A percentile compares a stretch with the other conserved stretches of the same genome.
Evolutionary conservation across 2,113 vertebrate species (phyloP).

Genomic region (Paradisaea rubra): DNA sequence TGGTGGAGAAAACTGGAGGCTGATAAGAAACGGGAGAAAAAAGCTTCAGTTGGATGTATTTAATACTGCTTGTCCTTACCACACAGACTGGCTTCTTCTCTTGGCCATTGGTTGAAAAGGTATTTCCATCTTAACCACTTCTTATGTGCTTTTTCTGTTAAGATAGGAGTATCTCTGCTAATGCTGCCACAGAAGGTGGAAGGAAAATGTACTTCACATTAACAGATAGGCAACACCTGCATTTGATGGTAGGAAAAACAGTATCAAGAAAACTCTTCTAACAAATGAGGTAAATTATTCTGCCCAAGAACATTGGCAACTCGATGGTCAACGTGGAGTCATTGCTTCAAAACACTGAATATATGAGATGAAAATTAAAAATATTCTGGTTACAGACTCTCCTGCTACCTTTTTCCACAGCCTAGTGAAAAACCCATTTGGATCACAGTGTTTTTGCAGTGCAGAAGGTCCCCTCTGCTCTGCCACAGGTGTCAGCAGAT

Average conservation of each 20-base stretch:
- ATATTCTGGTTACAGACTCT: neutral
- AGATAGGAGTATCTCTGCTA: neutral
- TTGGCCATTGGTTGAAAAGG: neutral
- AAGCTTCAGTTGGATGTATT: neutral
- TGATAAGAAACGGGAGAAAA: neutral
- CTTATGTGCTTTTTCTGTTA: neutral
- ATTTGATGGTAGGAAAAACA: neutral
- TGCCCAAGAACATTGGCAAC: neutral
- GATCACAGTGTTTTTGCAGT: neutral
- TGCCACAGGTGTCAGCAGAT: neutral
- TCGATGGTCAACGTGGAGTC: neutral
- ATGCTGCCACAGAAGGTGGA: neutral
- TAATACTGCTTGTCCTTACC: neutral
- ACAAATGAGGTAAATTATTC: neutral
- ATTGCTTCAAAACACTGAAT: neutral
- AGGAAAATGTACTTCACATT: neutral
- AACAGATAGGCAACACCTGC: neutral
- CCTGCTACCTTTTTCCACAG: neutral
- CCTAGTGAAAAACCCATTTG: neutral
- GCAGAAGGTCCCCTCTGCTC: neutral
- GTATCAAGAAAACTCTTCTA: neutral
- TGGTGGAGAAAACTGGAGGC: neutral
- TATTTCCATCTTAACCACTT: neutral
- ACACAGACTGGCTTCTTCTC: neutral
- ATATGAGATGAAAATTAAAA: neutral